Base-by-base conservation (phyloP, 2,113 vertebrate genomes). In the Bettongia penicillata region DNA sequence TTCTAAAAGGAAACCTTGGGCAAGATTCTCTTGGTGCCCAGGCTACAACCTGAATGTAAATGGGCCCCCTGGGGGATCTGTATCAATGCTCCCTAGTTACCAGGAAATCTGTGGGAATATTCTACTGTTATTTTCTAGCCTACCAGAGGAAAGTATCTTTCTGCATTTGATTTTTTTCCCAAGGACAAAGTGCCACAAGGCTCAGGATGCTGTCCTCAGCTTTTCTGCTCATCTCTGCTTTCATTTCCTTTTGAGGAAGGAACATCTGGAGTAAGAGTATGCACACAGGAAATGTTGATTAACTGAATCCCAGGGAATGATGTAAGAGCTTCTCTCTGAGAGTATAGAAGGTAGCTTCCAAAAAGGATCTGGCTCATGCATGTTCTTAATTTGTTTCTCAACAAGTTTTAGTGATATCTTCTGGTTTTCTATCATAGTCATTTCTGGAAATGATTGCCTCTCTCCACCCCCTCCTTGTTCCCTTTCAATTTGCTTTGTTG, bases 21-120 rank as follows among this genome's bases (percentile, higher is more conserved):
- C 8, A 52, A 84, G n/a, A 68, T 91, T 94, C 97, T 96, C 49
- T 55, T 51, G 24, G 68, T 55, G 95, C 92, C 9, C 12, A 94
- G 47, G 11, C 47, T 93, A 94, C 43, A 51, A 25, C 26, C 91
- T 93, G 93, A 93, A 96, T 51, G 47, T 68, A 19, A n/a, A 90
- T 93, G 68, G 19, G 61, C n/a, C 93, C 31, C 5, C 19, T 43
- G n/a, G 19, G 43, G 52, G 24, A 31, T 8, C 51, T 51, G 8
- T 28, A 91, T 91, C 50, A 51, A 23, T 24, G 55, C 91, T 92
- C 53, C 91, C 6, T 55, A 95, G 48, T 89, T 47, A 9, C n/a
- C 89, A 49, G 24, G 68, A 93, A 94, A 91, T 2, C 28, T 93
- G 89, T 47, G 47, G 57, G 10, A 52, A 53, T 57, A 48, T 43